phyloP scores from a whole-genome alignment of 1,140 invertebrate species.

The Calephelis nemesis region DNA sequence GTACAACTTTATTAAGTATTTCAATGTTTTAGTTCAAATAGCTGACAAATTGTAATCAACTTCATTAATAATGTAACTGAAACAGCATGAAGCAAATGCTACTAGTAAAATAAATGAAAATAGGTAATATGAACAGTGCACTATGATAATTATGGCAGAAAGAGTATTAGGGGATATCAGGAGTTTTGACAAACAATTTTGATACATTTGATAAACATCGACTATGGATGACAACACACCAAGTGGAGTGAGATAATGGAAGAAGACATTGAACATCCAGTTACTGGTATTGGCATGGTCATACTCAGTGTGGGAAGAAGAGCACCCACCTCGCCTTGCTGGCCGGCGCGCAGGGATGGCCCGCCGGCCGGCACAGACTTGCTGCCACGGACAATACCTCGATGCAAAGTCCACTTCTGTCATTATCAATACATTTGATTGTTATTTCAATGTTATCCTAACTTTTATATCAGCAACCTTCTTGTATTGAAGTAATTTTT shows the following conservation, averaged over 20 bases:
- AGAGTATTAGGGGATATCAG: conserved; percentile 26
- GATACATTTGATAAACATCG: conserved; percentile 41
- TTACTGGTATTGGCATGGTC: conserved; percentile 36
- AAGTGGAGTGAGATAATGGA: conserved; percentile 43
- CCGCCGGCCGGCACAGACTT: conserved; percentile 78
- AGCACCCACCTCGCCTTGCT: conserved; percentile 65
- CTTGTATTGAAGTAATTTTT: background rate
- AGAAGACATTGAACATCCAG: conserved; percentile 64
- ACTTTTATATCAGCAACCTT: background rate
- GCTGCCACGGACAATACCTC: conserved; percentile 87
- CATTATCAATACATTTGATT: conserved; percentile 53
- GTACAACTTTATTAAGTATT: no score
- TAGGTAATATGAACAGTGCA: conserved; percentile 37
- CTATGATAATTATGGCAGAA: conserved; percentile 39
- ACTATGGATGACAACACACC: conserved; percentile 49
- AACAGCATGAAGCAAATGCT: conserved; percentile 36
- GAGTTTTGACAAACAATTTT: conserved; percentile 26
- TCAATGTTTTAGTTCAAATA: conserved; percentile 27
- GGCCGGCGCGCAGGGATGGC: conserved; percentile 49
- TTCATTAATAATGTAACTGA: conserved; percentile 19
- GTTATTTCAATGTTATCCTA: conserved; percentile 10
- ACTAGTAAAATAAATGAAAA: conserved; percentile 31
- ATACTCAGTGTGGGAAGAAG: conserved; percentile 43
- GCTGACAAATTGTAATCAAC: conserved; percentile 24
- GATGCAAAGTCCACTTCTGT: conserved; percentile 89